Base-by-base conservation (phyloP, 2,113 vertebrate genomes). In the Xyliphius kryptos region DNA sequence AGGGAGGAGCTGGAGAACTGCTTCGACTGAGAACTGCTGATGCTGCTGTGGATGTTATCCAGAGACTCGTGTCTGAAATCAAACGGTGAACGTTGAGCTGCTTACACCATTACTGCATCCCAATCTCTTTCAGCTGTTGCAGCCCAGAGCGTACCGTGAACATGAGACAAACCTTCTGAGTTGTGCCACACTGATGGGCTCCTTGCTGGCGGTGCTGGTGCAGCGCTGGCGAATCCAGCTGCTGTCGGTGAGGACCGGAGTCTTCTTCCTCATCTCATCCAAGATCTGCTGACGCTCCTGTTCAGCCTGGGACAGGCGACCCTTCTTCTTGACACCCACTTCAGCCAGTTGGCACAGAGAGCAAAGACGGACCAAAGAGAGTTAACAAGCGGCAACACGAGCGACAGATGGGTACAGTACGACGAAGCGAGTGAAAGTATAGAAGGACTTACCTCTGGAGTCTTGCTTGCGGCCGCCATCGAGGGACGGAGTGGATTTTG, bases 191-290 rank as follows among this genome's bases (percentile, higher is more conserved):
- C 61, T 81, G 21, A 89, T 3, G 0, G 92, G 85, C 12, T 95
- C 91, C 63, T 91, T 97, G 69, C 88, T 80, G 40, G 89, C 65
- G 22, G 22, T 69, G 51, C 85, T 91, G 70, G 84, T 73, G 66
- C 87, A 91, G 66, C 89, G 91, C 73, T 94, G 94, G 21, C 95
- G 89, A 51, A 99, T 99, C 96, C 96, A 99, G 80, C 96, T 98
- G 80, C 80, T 95, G 86, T 99, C 96, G 0, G 86, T 92, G 72
- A 93, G 84, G 3, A 98, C 86, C 20, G 87, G 87, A 0, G 91
- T 94, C 73, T 79, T 91, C 81, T 97, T 97, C 66, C 88, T 93
- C 95, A 98, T 99, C 80, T 98, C 95, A 57, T 91, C 91, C 68
- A 99, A 81, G 80, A 99, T 94, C 71, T 87, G 90, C 66, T 91